These are phyloP conservation scores for Choristoneura rosaceana DNA, from an alignment of 2,888 invertebrate genomes.

Conservation along the genomic window DNA sequence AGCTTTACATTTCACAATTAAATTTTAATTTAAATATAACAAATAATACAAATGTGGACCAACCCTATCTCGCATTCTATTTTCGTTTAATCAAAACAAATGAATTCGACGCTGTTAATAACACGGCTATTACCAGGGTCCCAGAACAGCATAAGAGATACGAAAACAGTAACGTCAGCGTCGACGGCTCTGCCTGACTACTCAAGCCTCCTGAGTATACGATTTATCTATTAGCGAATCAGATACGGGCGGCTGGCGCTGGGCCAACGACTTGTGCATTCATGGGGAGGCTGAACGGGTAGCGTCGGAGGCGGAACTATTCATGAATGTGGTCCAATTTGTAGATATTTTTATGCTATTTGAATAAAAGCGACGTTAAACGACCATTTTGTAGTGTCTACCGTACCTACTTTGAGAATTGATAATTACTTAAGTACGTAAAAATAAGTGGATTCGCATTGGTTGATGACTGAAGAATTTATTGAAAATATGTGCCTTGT, in stretches of 20 bases:
- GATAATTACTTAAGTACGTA: no score
- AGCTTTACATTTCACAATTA: no score
- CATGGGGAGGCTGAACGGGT: conserved; percentile 56
- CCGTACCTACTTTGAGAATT: no score
- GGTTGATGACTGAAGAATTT: no score
- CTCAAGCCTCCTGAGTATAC: conserved; percentile 38
- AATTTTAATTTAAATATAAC: no score
- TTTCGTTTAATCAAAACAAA: not conserved
- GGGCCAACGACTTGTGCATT: conserved; percentile 56
- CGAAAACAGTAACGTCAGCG: conserved; percentile 20
- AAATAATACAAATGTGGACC: no score
- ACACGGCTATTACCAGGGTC: conserved; percentile 9
- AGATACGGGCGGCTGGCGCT: conserved; percentile 51
- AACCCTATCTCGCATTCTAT: no score
- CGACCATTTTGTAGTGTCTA: no score
- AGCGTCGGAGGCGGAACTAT: conserved; percentile 43
- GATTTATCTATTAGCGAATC: conserved; percentile 71
- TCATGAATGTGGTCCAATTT: conserved; percentile 1
- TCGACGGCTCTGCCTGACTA: not conserved
- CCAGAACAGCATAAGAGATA: conserved; percentile 12
- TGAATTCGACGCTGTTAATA: not conserved
- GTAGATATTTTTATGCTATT: no score
- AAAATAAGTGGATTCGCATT: no score
- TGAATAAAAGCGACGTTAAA: no score
- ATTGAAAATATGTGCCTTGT: no score